A percentile compares a stretch with the other conserved stretches of the same genome.
Evolutionary conservation across 1,140 invertebrate species (phyloP).

Genomic region (Microplitis mediator): DNA sequence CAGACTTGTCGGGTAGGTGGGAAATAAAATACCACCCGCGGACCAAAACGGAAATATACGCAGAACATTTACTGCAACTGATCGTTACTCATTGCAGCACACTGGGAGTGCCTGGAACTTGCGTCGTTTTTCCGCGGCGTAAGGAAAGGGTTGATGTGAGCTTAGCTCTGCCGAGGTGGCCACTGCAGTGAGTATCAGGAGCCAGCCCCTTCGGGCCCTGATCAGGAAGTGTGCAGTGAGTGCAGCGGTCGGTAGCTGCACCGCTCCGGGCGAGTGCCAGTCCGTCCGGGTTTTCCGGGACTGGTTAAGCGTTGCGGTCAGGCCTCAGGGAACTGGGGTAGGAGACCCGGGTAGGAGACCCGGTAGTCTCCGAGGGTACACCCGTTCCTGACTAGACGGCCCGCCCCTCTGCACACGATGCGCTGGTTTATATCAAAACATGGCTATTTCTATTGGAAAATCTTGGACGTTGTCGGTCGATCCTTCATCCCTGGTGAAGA

Average conservation of each 20-base stretch:
- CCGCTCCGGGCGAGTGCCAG: constrained; percentile 14
- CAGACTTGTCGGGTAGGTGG: neutral
- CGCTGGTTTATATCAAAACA: too few species aligned
- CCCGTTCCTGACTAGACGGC: too few species aligned
- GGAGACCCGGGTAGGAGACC: too few species aligned
- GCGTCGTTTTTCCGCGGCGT: neutral
- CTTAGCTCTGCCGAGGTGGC: constrained; percentile 19
- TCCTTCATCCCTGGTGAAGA: too few species aligned
- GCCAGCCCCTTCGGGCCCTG: constrained; percentile 15
- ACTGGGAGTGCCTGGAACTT: constrained; percentile 14
- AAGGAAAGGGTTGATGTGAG: neutral
- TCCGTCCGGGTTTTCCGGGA: neutral
- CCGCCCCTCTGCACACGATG: too few species aligned
- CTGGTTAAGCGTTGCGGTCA: neutral
- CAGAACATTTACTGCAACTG: neutral
- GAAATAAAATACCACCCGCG: neutral
- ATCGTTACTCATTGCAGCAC: constrained; percentile 10
- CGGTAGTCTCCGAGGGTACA: too few species aligned
- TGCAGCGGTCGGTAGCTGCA: constrained; percentile 15
- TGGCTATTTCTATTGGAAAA: too few species aligned
- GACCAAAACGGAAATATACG: too few species aligned
- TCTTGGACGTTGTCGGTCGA: too few species aligned
- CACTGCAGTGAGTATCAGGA: constrained; percentile 2
- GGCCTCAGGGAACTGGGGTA: neutral
- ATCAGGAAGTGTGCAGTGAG: constrained; percentile 11